phyloP scores from a whole-genome alignment of 1,140 invertebrate genomes.

The Elysia chlorotica region DNA sequence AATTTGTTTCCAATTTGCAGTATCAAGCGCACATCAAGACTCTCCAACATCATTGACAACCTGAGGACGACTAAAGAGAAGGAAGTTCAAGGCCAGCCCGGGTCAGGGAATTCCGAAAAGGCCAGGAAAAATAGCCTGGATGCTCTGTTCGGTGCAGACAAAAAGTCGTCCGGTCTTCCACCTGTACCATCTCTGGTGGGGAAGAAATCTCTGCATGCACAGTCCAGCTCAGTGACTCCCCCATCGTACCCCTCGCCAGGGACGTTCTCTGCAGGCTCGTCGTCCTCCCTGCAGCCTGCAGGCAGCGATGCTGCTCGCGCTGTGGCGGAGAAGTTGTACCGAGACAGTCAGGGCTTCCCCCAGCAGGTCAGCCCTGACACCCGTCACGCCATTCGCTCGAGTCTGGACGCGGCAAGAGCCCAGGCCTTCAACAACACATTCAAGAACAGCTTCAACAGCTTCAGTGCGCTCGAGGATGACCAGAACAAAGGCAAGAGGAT shows the following conservation, averaged over 20 bases:
- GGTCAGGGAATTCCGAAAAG: neutral
- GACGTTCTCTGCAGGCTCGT: neutral
- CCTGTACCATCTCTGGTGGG: neutral
- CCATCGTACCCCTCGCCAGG: neutral
- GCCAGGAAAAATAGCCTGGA: constrained; percentile 10
- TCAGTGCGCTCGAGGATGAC: constrained; percentile 20
- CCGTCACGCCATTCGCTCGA: constrained; percentile 9
- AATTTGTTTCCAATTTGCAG: too few relatives aligned
- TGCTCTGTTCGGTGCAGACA: constrained; percentile 1
- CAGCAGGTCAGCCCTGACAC: constrained; percentile 18
- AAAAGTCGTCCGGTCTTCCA: neutral
- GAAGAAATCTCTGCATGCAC: neutral
- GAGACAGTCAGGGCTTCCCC: constrained; percentile 1
- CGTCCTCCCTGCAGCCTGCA: too few relatives aligned
- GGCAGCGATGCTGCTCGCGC: too few relatives aligned
- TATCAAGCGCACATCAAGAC: constrained; percentile 23
- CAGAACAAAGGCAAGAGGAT: constrained; percentile 21
- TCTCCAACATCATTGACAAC: constrained; percentile 37
- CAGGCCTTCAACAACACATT: constrained; percentile 14
- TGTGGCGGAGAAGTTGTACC: constrained; percentile 5
- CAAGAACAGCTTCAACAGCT: too few relatives aligned
- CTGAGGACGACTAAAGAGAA: constrained; percentile 33
- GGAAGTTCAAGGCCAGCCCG: neutral
- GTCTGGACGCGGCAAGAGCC: constrained; percentile 19
- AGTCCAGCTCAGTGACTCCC: constrained; percentile 2